A percentile compares a stretch with the other conserved stretches of the same genome.
phyloP scores from a whole-genome alignment of 2,888 invertebrate genomes.

The Corythucha ciliata region DNA sequence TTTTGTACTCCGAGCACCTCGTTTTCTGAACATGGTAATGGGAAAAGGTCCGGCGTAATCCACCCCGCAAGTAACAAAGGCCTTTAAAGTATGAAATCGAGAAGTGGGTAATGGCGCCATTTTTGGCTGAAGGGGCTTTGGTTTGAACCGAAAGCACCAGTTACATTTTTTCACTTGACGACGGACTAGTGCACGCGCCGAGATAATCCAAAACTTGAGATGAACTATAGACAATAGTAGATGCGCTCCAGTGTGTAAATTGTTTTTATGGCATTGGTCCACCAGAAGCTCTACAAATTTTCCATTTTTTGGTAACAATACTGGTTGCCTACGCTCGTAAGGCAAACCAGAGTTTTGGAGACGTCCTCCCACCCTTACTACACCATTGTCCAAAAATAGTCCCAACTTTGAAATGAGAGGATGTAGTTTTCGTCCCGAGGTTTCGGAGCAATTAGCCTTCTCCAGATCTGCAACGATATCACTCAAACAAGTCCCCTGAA shows the following conservation, averaged over 20 bases:
- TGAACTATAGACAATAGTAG: neutral
- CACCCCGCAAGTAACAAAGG: conserved; percentile 22
- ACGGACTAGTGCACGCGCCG: neutral
- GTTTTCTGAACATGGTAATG: conserved; percentile 3
- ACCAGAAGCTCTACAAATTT: conserved; percentile 4
- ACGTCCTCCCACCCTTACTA: conserved; percentile 2
- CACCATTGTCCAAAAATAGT: neutral
- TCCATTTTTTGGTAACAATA: conserved; percentile 1
- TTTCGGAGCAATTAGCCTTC: too few species aligned
- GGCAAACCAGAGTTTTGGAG: conserved; percentile 15
- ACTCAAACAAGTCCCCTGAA: neutral
- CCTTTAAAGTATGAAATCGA: conserved; percentile 1
- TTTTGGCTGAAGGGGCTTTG: conserved; percentile 9
- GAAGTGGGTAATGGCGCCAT: conserved; percentile 21
- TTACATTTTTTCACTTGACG: conserved; percentile 5
- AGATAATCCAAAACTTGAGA: conserved; percentile 11
- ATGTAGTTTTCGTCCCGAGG: too few species aligned
- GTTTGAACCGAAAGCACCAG: conserved; percentile 3
- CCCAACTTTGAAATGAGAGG: too few species aligned
- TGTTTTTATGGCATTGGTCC: conserved; percentile 3
- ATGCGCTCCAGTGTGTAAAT: conserved; percentile 8
- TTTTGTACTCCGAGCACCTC: conserved; percentile 15
- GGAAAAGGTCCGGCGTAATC: conserved; percentile 33
- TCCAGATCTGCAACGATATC: neutral
- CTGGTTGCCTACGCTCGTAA: conserved; percentile 14